Base-by-base conservation (phyloP, 1,140 invertebrate species). In the Philotrypesis tridentata region DNA sequence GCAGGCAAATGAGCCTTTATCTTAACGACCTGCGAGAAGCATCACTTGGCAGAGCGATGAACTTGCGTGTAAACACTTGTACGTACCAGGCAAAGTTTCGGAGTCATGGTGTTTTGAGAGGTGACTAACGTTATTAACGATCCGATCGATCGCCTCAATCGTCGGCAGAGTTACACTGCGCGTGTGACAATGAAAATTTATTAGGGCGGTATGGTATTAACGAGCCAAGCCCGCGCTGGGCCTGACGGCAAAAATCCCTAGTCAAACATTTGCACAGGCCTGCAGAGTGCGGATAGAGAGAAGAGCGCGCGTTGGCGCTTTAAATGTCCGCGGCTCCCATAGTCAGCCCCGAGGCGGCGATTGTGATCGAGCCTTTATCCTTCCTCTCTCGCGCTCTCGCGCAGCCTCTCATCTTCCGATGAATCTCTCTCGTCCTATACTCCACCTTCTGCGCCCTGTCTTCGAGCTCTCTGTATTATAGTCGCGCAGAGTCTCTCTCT, bases 381-480 rank as follows among this genome's bases (percentile, higher is more conserved):
- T n/a, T 61, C 72, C 72, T 60, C 48, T 9, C n/a, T n/a, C n/a
- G n/a, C n/a, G n/a, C n/a, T n/a, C n/a, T n/a, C n/a, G n/a, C n/a
- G n/a, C 4, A 55, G 17, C 21, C 27, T 17, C 27, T 61, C 43
- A 60, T 74, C 29, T 29, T 74, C 48, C 12, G 17, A 11, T 29
- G 27, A 21, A 14, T 4, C 12, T 31, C 31, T 4, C 12, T 31
- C 31, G 6, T n/a, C 43, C n/a, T n/a, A n/a, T 74, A 23, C 60
- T 76, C 31, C 74, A 21, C 27, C 72, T 75, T n/a, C 7, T n/a
- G n/a, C 23, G 11, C 12, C n/a, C 25, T 3, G 72, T 40, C 3
- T 82, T 83, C 83, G 84, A 83, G 82, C 80, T n/a, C n/a, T 4
- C 11, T 65, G n/a, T 55, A 55, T 4, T 17, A 55, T 55, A 55